Base-by-base conservation (phyloP, 1,140 invertebrate species). In the Neomicropteryx cornuta region DNA sequence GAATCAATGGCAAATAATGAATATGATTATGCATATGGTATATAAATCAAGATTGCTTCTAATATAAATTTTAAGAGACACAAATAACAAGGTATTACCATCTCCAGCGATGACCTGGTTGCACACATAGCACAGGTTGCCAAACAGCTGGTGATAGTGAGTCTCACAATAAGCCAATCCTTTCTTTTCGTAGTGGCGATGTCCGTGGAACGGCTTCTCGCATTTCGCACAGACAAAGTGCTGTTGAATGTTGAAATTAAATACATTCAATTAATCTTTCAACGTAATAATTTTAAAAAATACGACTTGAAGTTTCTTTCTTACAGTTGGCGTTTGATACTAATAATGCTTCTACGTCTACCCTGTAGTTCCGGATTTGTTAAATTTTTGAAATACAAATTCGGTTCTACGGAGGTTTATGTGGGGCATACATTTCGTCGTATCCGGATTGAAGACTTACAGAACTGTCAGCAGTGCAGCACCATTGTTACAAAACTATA, bases 221-320 rank as follows among this genome's bases (percentile, higher is more conserved):
- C 96, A 99, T 67, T 97, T 97, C 42, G 95, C 94, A 65, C 96
- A 99, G 1, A 98, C 96, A 70, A 99, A 99, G 71, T 99, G 96
- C 79, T 91, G 54, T 14, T 70, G 66, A 44, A 43, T 29, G 17
- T n/a, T n/a, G n/a, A n/a, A n/a, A n/a, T n/a, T n/a, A n/a, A n/a
- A n/a, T n/a, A n/a, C n/a, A n/a, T n/a, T n/a, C n/a, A n/a, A n/a
- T n/a, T n/a, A n/a, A n/a, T n/a, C n/a, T n/a, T n/a, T n/a, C n/a
- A n/a, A n/a, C n/a, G n/a, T n/a, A n/a, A n/a, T n/a, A n/a, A n/a
- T n/a, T n/a, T n/a, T n/a, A n/a, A n/a, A n/a, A n/a, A n/a, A n/a
- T n/a, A n/a, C n/a, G n/a, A n/a, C n/a, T n/a, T n/a, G n/a, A n/a
- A n/a, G n/a, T n/a, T n/a, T n/a, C n/a, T n/a, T n/a, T n/a, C n/a